Evolutionary conservation across 2,797 vertebrate genomes (phyloP).

Genomic region (Enteromius anoplus): DNA sequence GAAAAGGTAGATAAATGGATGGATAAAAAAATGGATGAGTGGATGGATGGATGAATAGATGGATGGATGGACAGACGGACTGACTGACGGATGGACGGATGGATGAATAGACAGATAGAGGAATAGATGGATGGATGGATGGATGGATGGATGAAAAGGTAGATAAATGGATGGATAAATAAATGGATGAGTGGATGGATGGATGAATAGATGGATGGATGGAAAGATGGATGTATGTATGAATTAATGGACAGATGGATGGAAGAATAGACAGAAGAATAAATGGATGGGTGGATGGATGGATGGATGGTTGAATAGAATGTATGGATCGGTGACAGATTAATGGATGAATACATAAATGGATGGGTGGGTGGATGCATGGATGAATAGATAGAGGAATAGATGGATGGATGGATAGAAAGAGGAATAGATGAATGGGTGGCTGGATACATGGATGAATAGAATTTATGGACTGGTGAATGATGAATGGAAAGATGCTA

Average conservation of each 20-base stretch:
- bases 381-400: not conserved
- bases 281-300: not conserved
- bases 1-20: too few relatives aligned
- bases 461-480: not conserved
- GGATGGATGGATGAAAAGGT: not conserved
- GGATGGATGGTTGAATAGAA: not conserved
- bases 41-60: not conserved
- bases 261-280: too few relatives aligned
- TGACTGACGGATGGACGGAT: rapidly evolving
- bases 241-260: not conserved
- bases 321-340: not conserved
- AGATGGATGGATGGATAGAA: not conserved
- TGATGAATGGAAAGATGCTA: not conserved
- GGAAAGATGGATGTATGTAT: not conserved
- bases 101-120: rapidly evolving
- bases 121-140: rapidly evolving
- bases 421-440: not conserved
- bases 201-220: not conserved
- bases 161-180: not conserved
- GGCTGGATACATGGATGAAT: not conserved
- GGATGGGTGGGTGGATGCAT: too few relatives aligned
- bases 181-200: not conserved
- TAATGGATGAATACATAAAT: not conserved
- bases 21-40: too few relatives aligned
- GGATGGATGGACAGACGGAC: rapidly evolving